Base-by-base conservation (phyloP, 2,113 vertebrate species). In the Pterocles orientalis region DNA sequence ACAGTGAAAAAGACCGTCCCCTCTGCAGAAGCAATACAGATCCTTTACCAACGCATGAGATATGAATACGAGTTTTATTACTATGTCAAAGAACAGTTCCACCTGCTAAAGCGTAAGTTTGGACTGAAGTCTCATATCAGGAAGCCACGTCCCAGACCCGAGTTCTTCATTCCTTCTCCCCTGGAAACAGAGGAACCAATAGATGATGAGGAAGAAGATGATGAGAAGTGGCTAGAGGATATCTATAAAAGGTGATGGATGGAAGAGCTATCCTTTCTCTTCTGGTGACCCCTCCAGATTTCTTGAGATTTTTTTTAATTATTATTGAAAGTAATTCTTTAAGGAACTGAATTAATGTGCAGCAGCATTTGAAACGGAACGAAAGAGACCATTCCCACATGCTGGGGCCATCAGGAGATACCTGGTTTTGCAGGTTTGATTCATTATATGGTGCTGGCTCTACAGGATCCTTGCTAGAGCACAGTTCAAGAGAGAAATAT, bases 41-140 rank as follows among this genome's bases (percentile, higher is more conserved):
- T 99, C 73, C 98, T 99, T 29, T 99, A 99, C 98, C 99, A 99
- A 88, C 98, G 99, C 68, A 99, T 99, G 99, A 98, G 97, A 97
- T 99, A 99, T 0, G 99, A 99, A 95, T 99, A 99, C 1, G 98
- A 99, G 70, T 99, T 99, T 97, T 99, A 99, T 98, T 98, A 99
- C 98, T 99, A 99, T 47, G 98, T 99, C 95, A 99, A 98, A 57
- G 98, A 99, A 96, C 99, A 99, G 96, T 99, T 99, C 96, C 99
- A 99, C 96, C 98, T 99, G 76, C 97, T 98, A 81, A 99, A 99
- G 97, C 99, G 98, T 92, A 99, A 99, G 95, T 99, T 99, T 43
- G 99, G 99, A 95, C 98, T 99, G 39, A 99, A 98, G 94, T 99
- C 99, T 7, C 96, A 61, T 15, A 93, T 85, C 57, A 95, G 96